Evolutionary conservation across 2,113 vertebrate species (phyloP).

Genomic region (Stomatorhinus ivindoensis): DNA sequence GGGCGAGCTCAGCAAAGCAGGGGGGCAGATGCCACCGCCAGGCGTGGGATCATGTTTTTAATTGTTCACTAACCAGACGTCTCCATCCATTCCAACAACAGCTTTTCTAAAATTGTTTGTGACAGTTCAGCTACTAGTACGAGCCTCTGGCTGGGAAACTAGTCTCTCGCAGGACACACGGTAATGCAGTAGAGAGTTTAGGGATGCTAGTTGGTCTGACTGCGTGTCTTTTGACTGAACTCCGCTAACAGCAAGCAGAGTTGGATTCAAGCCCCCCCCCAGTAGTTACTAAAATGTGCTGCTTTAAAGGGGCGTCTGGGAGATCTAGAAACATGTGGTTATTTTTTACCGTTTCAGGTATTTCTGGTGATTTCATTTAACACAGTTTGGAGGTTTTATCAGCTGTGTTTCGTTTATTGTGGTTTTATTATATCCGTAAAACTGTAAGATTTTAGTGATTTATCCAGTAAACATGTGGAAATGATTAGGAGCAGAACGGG

Average conservation of each 20-base stretch:
- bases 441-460: background rate
- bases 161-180: background rate
- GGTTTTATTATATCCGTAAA: background rate
- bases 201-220: background rate
- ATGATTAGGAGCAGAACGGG: background rate
- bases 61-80: background rate
- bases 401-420: background rate
- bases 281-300: background rate
- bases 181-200: background rate
- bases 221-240: background rate
- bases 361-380: background rate
- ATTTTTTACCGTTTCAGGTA: background rate
- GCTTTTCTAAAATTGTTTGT: background rate
- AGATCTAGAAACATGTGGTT: background rate
- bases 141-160: background rate
- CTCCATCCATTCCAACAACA: background rate
- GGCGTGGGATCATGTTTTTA: background rate
- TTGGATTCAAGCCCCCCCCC: background rate
- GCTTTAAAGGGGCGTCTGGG: background rate
- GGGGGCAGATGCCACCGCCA: background rate
- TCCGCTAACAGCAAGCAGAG: background rate
- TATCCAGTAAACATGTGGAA: background rate
- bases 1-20: background rate
- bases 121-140: background rate
- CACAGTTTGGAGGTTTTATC: background rate